These are phyloP conservation scores for Bursaphelenchus okinawaensis DNA, from an alignment of 2,888 invertebrate species.

Conservation along the genomic window DNA sequence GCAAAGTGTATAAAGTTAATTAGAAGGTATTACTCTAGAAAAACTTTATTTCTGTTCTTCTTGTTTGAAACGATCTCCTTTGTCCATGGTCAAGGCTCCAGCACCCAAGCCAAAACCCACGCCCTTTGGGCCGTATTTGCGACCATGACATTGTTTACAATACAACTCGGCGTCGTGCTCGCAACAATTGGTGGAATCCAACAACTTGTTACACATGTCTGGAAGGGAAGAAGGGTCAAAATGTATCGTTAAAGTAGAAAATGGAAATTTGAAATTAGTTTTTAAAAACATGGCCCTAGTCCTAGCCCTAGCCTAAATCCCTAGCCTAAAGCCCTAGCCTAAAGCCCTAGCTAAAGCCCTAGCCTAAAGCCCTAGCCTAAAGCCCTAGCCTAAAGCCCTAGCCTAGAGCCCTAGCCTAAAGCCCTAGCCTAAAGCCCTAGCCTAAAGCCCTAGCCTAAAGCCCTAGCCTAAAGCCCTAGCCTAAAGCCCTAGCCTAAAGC, in stretches of 20 bases:
- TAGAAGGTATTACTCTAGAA: not conserved
- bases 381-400: too few species aligned
- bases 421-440: too few species aligned
- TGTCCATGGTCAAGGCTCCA: conserved; percentile 91
- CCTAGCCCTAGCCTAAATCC: too few species aligned
- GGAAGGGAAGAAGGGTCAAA: conserved; percentile 17
- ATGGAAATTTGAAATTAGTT: conserved; percentile 13
- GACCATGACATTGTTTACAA: conserved; percentile 90
- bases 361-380: too few species aligned
- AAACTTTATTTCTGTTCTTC: not conserved
- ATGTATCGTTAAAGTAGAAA: conserved; percentile 1
- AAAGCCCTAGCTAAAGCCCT: too few species aligned
- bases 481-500: too few species aligned
- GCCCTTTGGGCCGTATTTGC: conserved; percentile 91
- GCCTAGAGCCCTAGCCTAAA: too few species aligned
- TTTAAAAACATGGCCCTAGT: too few species aligned
- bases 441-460: too few species aligned
- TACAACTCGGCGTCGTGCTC: conserved; percentile 88
- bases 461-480: too few species aligned
- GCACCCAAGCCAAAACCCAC: conserved; percentile 98
- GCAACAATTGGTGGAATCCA: conserved; percentile 90
- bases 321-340: too few species aligned
- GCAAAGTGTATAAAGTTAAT: not conserved
- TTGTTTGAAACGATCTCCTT: conserved; percentile 76
- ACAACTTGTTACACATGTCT: conserved; percentile 81